Conservation (phyloP, 1,140 invertebrate species). For the Drosophila virilis region DNA sequence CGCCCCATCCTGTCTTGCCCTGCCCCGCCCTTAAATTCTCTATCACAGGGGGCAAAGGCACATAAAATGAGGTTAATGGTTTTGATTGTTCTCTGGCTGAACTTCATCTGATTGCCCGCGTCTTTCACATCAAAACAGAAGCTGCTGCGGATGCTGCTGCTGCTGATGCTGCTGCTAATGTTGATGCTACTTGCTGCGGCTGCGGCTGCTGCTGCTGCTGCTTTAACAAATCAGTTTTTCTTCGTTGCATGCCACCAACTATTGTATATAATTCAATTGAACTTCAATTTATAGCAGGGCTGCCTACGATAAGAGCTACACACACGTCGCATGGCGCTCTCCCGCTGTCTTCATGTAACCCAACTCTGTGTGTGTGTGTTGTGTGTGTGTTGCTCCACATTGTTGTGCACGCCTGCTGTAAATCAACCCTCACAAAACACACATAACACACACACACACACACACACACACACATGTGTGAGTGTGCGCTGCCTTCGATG, state of each 20-base stretch:
- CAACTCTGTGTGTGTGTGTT: conserved; percentile 20
- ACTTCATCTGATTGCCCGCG: conserved; percentile 61
- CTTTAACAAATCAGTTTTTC: conserved; percentile 71
- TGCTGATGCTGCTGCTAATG: background rate
- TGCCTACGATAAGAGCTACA: conserved; percentile 49
- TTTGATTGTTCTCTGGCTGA: conserved; percentile 82
- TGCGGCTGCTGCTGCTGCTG: conserved; percentile 19
- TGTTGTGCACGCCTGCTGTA: conserved; percentile 47
- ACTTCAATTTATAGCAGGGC: conserved; percentile 74
- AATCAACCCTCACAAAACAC: conserved; percentile 61
- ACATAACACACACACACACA: background rate
- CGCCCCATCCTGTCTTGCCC: background rate
- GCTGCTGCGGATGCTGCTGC: conserved; percentile 11
- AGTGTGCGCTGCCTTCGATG: conserved; percentile 66
- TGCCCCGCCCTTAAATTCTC: conserved; percentile 6
- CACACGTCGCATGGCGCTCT: conserved; percentile 1
- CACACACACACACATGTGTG: conserved; percentile 6
- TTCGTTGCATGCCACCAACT: conserved; percentile 58
- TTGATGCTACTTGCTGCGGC: conserved; percentile 26
- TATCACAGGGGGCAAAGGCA: conserved; percentile 31
- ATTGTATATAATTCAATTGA: conserved; percentile 84
- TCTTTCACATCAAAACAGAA: conserved; percentile 54
- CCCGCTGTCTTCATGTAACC: conserved; percentile 13
- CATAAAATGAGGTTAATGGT: conserved; percentile 82
- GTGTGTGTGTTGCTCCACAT: conserved; percentile 14